Base-by-base conservation (phyloP, 2,888 invertebrate species). In the Lycocerus yunnanus region DNA sequence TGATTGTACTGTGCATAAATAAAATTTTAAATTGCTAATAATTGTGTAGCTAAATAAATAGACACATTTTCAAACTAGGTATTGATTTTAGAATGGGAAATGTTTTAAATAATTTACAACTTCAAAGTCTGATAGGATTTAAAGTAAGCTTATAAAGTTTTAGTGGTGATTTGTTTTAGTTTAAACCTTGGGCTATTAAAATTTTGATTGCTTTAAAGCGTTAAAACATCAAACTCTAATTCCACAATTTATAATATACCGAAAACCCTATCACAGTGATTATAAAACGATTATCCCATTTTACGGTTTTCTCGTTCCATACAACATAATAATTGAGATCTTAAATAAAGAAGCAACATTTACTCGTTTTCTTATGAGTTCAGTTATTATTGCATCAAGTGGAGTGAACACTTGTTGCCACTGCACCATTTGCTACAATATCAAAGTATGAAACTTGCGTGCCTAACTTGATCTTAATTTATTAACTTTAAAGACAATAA, bases 1-100 rank as follows among this genome's bases (percentile, higher is more conserved):
- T 70, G 69, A 69, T 66, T 69, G 27, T 69, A 66, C 68, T 76
- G 77, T 77, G 77, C 76, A 76, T 61, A 58, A 15, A 15, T 8
- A 69, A 59, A 6, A 60, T 16, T 18, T 60, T 20, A n/a, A 15
- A 16, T 16, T 15, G 16, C 43, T 43, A 67, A 67, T 43, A 11
- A 66, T 27, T 66, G 13, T 43, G 66, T 27, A 27, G 16, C 15
- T 9, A 24, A 18, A 16, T 61, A 16, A 20, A 63, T 63, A 13
- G 10, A 63, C 61, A 63, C 18, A 20, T 63, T 63, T 20, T n/a
- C n/a, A 63, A 15, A 60, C 15, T 13, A 16, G 15, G 18, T 16
- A 18, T 63, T n/a, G 61, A 63, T 63, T 63, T 63, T 63, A 8
- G 6, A 14, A 43, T 43, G n/a, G n/a, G 43, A 43, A 43, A n/a